Evolutionary conservation across 2,113 vertebrate genomes (phyloP).

Genomic region (Cyprinodon variegatus): DNA sequence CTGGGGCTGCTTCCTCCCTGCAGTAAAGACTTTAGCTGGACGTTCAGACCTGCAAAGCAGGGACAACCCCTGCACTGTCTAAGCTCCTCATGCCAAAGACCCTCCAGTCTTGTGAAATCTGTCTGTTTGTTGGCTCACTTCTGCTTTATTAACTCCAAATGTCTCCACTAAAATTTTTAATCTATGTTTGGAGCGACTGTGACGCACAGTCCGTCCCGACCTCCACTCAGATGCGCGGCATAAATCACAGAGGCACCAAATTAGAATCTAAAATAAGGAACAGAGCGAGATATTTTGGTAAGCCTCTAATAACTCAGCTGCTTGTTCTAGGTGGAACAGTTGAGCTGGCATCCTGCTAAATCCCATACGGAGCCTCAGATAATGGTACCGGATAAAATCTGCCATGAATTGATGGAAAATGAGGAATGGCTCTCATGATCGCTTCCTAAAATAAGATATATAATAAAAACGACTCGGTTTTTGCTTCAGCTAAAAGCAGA

Average conservation of each 20-base stretch:
- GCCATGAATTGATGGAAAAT: conserved; percentile 3
- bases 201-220: conserved; percentile 46
- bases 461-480: too few species aligned
- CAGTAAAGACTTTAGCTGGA: conserved; percentile 35
- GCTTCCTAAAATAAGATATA: background rate
- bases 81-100: background rate
- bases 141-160: conserved; percentile 57
- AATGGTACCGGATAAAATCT: conserved; percentile 10
- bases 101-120: conserved; percentile 46
- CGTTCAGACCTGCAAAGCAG: conserved; percentile 24
- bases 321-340: conserved; percentile 54
- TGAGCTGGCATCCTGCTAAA: conserved; percentile 48
- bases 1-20: conserved; percentile 41
- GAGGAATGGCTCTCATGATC: background rate
- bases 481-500: background rate
- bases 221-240: conserved; percentile 66
- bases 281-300: conserved; percentile 66
- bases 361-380: conserved; percentile 16
- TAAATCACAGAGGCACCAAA: conserved; percentile 74
- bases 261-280: conserved; percentile 77
- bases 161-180: conserved; percentile 57
- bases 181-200: conserved; percentile 61
- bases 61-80: conserved; percentile 16
- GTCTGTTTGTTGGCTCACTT: conserved; percentile 45
- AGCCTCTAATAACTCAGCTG: conserved; percentile 56